Percentiles rank a stretch among this genome's conserved stretches.
Conservation (phyloP, 2,888 invertebrate species). For the Molorchus minor region DNA sequence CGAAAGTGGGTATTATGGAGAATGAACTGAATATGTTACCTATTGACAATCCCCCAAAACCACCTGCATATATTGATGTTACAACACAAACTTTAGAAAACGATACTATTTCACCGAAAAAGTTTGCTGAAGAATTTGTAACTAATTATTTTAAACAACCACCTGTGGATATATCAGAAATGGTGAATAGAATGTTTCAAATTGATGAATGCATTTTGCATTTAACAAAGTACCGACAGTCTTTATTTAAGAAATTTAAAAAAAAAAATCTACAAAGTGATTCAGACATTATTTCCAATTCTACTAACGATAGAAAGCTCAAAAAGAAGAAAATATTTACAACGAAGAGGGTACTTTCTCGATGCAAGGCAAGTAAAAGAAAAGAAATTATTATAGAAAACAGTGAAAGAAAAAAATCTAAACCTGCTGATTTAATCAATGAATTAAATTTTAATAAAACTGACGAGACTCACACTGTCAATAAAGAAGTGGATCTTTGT, state of each 20-base stretch:
- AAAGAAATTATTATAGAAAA: background rate
- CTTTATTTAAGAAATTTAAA: constrained; percentile 37
- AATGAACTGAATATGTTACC: no score
- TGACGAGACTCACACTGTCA: background rate
- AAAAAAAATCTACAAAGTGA: background rate
- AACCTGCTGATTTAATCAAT: background rate
- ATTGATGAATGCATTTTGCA: constrained; percentile 50
- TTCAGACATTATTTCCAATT: background rate
- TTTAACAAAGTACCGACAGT: constrained; percentile 45
- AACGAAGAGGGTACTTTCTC: background rate
- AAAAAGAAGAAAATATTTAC: background rate
- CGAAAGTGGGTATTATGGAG: no score
- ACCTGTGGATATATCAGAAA: constrained; percentile 30
- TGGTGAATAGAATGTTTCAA: constrained; percentile 40
- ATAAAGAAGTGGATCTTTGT: background rate
- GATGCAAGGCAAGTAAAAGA: background rate
- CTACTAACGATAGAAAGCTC: background rate
- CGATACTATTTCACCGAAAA: background rate
- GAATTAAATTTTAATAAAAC: background rate
- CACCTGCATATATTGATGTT: background rate
- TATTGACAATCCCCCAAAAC: no score
- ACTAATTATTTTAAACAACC: constrained; percentile 13
- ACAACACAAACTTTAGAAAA: constrained; percentile 18
- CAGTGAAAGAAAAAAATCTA: background rate
- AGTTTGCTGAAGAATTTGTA: constrained; percentile 17